These are phyloP conservation scores for Rhaphigaster nebulosa DNA, from an alignment of 2,888 invertebrate genomes.

Conservation along the genomic window DNA sequence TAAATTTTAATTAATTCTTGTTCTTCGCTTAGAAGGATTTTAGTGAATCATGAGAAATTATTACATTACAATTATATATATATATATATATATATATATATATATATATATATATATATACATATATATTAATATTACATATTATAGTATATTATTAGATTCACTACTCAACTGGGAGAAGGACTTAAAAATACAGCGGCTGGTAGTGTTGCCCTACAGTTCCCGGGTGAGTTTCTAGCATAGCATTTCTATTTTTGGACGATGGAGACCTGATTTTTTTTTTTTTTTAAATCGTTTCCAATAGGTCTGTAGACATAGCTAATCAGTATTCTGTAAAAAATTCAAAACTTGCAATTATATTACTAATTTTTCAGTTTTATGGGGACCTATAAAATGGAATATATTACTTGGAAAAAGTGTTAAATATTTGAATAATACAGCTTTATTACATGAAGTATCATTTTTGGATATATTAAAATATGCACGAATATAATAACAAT, in stretches of 20 bases:
- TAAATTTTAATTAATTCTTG: too few species aligned
- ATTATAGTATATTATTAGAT: background rate
- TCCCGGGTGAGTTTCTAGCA: background rate
- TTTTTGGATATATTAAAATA: too few species aligned
- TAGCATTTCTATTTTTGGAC: constrained; percentile 11
- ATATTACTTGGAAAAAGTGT: background rate
- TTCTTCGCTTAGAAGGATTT: too few species aligned
- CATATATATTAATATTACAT: too few species aligned
- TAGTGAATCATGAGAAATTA: too few species aligned
- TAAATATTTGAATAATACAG: too few species aligned
- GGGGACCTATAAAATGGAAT: background rate
- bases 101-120: too few species aligned
- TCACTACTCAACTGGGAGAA: background rate
- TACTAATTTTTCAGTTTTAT: too few species aligned
- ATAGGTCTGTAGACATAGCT: background rate
- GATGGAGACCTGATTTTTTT: background rate
- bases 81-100: too few species aligned
- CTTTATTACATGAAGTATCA: too few species aligned
- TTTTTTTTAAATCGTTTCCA: background rate
- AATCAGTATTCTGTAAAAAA: background rate
- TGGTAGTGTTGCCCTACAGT: background rate
- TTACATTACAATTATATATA: too few species aligned
- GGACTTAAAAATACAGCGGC: background rate
- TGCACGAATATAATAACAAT: too few species aligned
- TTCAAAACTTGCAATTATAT: background rate